These are phyloP conservation scores for Arrhamphus sclerolepis DNA, from an alignment of 2,797 vertebrate genomes.

Conservation along the genomic window DNA sequence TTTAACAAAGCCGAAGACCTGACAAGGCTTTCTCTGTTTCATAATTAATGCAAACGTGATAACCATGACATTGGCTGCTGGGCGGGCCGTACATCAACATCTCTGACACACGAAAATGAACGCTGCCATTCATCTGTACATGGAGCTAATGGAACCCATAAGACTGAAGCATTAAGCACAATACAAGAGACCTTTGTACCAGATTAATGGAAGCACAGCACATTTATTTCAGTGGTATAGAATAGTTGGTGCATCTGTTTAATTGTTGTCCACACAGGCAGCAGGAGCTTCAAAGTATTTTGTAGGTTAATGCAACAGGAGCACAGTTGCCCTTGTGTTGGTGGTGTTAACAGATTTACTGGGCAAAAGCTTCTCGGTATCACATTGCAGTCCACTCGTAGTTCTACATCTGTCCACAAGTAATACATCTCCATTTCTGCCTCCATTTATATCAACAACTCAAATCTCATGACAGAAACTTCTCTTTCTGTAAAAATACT, in stretches of 20 bases:
- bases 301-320: slow-evolving; percentile 43
- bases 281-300: slow-evolving; percentile 30
- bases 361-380: slow-evolving; percentile 10
- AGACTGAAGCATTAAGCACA: slow-evolving; percentile 72
- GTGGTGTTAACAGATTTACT: slow-evolving; percentile 44
- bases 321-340: slow-evolving; percentile 27
- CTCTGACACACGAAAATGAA: slow-evolving; percentile 68
- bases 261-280: slow-evolving; percentile 42
- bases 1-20: slow-evolving; percentile 62
- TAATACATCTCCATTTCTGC: slow-evolving; percentile 5
- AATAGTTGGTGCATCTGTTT: slow-evolving; percentile 40
- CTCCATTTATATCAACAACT: not conserved
- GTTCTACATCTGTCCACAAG: slow-evolving; percentile 4
- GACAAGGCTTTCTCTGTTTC: slow-evolving; percentile 72
- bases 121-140: slow-evolving; percentile 67
- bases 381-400: not conserved
- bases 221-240: slow-evolving; percentile 50
- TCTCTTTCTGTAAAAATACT: slow-evolving; percentile 4
- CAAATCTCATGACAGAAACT: slow-evolving; percentile 6
- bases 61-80: slow-evolving; percentile 70
- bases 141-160: slow-evolving; percentile 64
- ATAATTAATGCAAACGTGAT: slow-evolving; percentile 75
- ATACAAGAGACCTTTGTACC: slow-evolving; percentile 73
- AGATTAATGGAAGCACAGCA: slow-evolving; percentile 62
- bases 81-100: slow-evolving; percentile 60